A percentile compares a stretch with the other conserved stretches of the same genome.
Evolutionary conservation across 2,113 vertebrate genomes (phyloP).

Genomic region (Nettapus auritus): DNA sequence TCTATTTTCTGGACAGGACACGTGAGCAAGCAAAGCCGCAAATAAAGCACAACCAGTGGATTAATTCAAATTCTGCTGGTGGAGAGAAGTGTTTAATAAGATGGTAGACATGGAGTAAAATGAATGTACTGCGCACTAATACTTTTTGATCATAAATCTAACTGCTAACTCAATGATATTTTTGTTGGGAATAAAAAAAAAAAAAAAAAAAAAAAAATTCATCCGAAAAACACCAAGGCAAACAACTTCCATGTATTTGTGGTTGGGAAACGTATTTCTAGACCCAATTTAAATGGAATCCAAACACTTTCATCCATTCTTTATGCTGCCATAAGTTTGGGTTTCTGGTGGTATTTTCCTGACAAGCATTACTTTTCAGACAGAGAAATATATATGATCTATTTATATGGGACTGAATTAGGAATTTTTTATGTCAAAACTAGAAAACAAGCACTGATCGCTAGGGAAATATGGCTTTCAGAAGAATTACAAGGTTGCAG

Average conservation of each 20-base stretch:
- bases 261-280: neutral
- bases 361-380: neutral
- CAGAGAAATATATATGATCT: neutral
- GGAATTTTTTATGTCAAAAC: neutral
- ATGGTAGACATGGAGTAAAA: neutral
- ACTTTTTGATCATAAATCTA: constrained; percentile 9
- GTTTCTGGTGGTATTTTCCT: neutral
- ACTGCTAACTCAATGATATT: neutral
- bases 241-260: neutral
- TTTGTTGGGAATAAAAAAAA: neutral
- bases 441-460: neutral
- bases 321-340: neutral
- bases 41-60: neutral
- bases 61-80: neutral
- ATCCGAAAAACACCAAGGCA: neutral
- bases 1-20: neutral
- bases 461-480: neutral
- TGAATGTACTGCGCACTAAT: neutral
- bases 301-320: neutral
- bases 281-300: neutral
- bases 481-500: neutral
- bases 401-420: neutral
- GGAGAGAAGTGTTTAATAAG: neutral
- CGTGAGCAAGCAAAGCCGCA: neutral
- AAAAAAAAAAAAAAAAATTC: constrained; percentile 20